Evolutionary conservation across 2,113 vertebrate genomes (phyloP).

Genomic region (Cavia porcellus): DNA sequence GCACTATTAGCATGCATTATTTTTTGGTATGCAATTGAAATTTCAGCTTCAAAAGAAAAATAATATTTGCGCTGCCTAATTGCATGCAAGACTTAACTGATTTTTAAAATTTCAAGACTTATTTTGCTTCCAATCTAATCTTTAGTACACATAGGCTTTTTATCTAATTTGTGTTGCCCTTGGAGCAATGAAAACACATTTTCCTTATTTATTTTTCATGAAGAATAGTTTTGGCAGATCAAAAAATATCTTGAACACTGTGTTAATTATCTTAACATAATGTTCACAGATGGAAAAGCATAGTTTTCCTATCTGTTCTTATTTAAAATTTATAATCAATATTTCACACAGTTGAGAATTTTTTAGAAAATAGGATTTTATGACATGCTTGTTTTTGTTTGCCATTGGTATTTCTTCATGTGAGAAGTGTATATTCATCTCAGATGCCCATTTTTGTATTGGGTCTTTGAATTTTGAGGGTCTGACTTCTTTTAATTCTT

Average conservation of each 20-base stretch:
- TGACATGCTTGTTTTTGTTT: not conserved
- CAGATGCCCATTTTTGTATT: too few relatives aligned
- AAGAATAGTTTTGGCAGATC: not conserved
- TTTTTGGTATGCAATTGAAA: constrained; percentile 57
- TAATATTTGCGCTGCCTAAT: constrained; percentile 66
- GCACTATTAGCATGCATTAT: constrained; percentile 41
- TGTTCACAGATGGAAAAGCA: constrained; percentile 39
- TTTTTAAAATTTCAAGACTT: constrained; percentile 63
- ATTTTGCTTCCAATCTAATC: not conserved
- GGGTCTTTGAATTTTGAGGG: too few relatives aligned
- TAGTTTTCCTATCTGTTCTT: not conserved
- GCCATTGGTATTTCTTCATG: too few relatives aligned
- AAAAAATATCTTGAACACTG: constrained; percentile 24
- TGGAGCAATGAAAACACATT: not conserved
- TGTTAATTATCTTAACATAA: not conserved
- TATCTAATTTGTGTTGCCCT: not conserved
- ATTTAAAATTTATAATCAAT: not conserved
- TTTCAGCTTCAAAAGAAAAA: constrained; percentile 52
- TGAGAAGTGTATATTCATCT: too few relatives aligned
- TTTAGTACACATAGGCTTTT: not conserved
- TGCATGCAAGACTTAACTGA: constrained; percentile 59
- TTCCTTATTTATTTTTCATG: not conserved
- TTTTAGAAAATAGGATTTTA: constrained; percentile 1
- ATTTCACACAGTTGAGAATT: not conserved
- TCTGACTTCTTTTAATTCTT: too few relatives aligned